Evolutionary conservation across 1,140 invertebrate species (phyloP).

Genomic region (Papilio aristodemus): DNA sequence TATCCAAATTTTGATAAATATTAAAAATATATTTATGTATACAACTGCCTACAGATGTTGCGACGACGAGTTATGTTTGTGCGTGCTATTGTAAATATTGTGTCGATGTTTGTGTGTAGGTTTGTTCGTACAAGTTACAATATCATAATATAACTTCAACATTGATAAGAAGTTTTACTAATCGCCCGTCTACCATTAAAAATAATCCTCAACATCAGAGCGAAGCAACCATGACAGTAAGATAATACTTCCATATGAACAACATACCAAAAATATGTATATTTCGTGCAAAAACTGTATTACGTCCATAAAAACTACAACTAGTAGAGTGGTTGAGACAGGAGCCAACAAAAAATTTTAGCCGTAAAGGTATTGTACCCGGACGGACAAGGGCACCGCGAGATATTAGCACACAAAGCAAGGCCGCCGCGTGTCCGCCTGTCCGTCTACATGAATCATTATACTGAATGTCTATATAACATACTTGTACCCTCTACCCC

Average conservation of each 20-base stretch:
- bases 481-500: neutral
- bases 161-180: neutral
- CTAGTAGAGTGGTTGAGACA: neutral
- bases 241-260: no score
- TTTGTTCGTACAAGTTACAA: no score
- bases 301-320: neutral
- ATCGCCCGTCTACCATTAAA: no score
- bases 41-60: no score
- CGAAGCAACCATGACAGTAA: no score
- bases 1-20: neutral
- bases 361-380: constrained; percentile 7
- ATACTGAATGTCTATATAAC: neutral
- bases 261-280: no score
- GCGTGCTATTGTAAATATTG: no score
- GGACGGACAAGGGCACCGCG: constrained; percentile 16
- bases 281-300: no score
- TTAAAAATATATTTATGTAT: no score
- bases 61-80: no score
- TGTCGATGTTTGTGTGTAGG: no score
- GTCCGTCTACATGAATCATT: constrained; percentile 19
- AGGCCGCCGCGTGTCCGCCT: constrained; percentile 14
- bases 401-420: constrained; percentile 28
- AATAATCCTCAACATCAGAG: no score
- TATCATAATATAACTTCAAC: neutral
- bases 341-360: constrained; percentile 3